phyloP scores from a whole-genome alignment of 1,140 invertebrate genomes.

The Lasioglossum albipes region DNA sequence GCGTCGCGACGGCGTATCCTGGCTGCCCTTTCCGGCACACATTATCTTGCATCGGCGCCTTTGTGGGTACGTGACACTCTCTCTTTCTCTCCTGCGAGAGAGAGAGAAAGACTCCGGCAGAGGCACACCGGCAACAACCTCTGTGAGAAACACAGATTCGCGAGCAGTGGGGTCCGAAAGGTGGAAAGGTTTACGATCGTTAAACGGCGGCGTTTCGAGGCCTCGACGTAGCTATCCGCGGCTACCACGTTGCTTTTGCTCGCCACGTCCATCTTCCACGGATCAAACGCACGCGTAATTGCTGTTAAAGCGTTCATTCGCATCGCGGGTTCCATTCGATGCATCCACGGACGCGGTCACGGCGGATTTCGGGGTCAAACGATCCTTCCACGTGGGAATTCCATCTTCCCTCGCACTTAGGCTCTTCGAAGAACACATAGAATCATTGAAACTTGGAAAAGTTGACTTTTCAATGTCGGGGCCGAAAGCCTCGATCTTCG shows the following conservation, averaged over 20 bases:
- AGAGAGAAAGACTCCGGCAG: no score
- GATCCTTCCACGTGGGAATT: conserved; percentile 10
- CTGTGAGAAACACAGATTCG: conserved; percentile 13
- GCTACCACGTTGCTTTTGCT: background rate
- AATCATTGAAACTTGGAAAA: no score
- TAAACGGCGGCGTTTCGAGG: conserved; percentile 42
- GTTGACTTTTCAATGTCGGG: no score
- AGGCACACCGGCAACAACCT: no score
- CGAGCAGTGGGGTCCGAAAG: conserved; percentile 34
- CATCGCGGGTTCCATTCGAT: conserved; percentile 29
- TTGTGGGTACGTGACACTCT: conserved; percentile 47
- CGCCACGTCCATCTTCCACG: conserved; percentile 40
- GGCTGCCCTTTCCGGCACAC: conserved; percentile 29
- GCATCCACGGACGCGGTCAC: conserved; percentile 38
- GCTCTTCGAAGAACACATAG: no score
- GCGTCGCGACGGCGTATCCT: conserved; percentile 3
- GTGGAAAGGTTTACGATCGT: conserved; percentile 45
- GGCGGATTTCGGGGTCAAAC: conserved; percentile 24
- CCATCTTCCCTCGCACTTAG: background rate
- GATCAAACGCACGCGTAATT: conserved; percentile 44
- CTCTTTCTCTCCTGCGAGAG: background rate
- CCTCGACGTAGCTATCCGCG: background rate
- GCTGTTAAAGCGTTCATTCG: conserved; percentile 50
- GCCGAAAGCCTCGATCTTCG: no score
- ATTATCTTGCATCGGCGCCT: conserved; percentile 51